Evolutionary conservation across 2,113 vertebrate genomes (phyloP).

Genomic region (Otis tarda): DNA sequence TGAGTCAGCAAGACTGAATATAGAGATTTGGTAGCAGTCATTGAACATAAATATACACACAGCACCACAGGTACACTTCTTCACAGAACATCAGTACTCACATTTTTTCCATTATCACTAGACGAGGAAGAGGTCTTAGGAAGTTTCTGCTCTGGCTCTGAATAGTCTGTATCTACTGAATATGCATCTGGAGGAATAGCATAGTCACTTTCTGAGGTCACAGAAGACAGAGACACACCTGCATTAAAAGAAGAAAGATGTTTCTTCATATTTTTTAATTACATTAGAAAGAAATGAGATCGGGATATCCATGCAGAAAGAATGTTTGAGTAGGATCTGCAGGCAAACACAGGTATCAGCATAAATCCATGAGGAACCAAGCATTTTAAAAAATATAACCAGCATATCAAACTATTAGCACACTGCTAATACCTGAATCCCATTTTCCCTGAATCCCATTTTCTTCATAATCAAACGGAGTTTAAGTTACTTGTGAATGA

Average conservation of each 20-base stretch:
- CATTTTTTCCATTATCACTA: constrained; percentile 88
- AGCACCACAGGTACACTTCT: background rate
- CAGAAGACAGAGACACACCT: constrained; percentile 93
- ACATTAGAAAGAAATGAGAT: background rate
- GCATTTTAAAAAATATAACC: background rate
- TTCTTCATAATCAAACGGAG: background rate
- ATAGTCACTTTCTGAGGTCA: constrained; percentile 96
- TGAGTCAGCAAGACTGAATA: background rate
- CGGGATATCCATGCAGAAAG: background rate
- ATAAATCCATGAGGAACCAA: background rate
- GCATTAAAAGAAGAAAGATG: constrained; percentile 1
- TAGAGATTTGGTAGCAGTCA: background rate
- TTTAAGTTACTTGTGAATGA: background rate
- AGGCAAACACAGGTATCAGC: background rate
- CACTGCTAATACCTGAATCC: background rate
- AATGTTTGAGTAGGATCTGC: background rate
- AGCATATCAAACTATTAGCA: background rate
- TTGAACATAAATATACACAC: background rate
- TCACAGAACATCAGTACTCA: constrained; percentile 66
- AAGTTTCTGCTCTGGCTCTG: constrained; percentile 93
- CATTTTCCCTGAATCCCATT: background rate
- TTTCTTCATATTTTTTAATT: background rate
- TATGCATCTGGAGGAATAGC: constrained; percentile 98
- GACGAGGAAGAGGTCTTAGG: constrained; percentile 88
- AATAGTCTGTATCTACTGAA: constrained; percentile 89